Evolutionary conservation across 2,888 invertebrate genomes (phyloP).

Genomic region (Limulus polyphemus): DNA sequence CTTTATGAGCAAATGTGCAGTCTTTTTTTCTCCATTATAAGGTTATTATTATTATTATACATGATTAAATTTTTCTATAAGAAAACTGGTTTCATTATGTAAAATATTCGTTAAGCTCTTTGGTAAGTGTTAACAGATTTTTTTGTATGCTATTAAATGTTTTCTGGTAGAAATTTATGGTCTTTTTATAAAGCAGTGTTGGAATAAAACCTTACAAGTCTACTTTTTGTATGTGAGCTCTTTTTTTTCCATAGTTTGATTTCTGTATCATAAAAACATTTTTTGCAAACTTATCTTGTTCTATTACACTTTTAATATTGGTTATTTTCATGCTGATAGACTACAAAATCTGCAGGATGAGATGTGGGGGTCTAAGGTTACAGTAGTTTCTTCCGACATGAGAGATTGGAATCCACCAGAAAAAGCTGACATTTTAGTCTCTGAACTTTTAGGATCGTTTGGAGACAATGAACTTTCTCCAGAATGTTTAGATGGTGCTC

Average conservation of each 20-base stretch:
- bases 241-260: too few relatives aligned
- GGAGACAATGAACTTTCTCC: constrained; percentile 98
- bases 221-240: neutral
- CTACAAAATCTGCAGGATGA: constrained; percentile 59
- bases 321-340: constrained; percentile 29
- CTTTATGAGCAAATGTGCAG: too few relatives aligned
- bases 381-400: constrained; percentile 75
- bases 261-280: neutral
- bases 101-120: too few relatives aligned
- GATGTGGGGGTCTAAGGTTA: constrained; percentile 61
- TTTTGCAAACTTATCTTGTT: constrained; percentile 3
- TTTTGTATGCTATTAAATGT: too few relatives aligned
- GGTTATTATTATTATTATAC: too few relatives aligned
- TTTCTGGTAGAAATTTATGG: too few relatives aligned
- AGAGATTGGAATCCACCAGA: constrained; percentile 63
- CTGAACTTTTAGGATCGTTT: constrained; percentile 92
- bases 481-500: constrained; percentile 91
- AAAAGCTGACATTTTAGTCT: constrained; percentile 86
- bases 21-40: too few relatives aligned
- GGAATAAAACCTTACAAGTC: neutral
- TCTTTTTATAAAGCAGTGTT: too few relatives aligned
- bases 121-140: too few relatives aligned
- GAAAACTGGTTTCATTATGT: too few relatives aligned
- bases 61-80: too few relatives aligned
- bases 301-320: neutral